Conservation (phyloP, 2,797 vertebrate species). For the Neosilurus mollespiculum region DNA sequence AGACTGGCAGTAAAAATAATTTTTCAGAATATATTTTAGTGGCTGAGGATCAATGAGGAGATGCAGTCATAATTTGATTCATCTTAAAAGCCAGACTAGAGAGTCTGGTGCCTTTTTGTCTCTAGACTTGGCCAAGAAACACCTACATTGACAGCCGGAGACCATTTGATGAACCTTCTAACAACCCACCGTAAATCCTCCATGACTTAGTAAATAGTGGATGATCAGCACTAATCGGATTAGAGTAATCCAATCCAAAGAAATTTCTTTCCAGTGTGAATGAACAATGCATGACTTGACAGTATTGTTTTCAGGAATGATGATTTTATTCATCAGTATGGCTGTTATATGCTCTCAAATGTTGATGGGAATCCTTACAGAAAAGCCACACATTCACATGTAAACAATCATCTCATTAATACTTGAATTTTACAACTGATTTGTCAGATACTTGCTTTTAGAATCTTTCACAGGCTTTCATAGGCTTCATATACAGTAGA, state of each 20-base stretch:
- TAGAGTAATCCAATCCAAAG: neutral
- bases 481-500: neutral
- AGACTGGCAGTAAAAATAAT: neutral
- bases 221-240: neutral
- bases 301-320: neutral
- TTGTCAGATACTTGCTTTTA: neutral
- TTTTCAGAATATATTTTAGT: neutral
- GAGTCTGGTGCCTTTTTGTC: neutral
- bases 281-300: neutral
- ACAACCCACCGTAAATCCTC: neutral
- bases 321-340: neutral
- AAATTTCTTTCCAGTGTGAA: neutral
- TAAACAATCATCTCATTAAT: neutral
- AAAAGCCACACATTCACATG: neutral
- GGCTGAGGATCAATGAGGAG: neutral
- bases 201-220: neutral
- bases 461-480: neutral
- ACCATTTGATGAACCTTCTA: neutral
- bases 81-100: constrained; percentile 7
- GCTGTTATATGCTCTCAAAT: neutral
- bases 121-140: neutral
- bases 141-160: neutral
- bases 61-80: neutral
- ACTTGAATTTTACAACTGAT: neutral
- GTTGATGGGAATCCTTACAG: neutral